Conservation (phyloP, 2,888 invertebrate genomes). For the Ormyrus pomaceus region DNA sequence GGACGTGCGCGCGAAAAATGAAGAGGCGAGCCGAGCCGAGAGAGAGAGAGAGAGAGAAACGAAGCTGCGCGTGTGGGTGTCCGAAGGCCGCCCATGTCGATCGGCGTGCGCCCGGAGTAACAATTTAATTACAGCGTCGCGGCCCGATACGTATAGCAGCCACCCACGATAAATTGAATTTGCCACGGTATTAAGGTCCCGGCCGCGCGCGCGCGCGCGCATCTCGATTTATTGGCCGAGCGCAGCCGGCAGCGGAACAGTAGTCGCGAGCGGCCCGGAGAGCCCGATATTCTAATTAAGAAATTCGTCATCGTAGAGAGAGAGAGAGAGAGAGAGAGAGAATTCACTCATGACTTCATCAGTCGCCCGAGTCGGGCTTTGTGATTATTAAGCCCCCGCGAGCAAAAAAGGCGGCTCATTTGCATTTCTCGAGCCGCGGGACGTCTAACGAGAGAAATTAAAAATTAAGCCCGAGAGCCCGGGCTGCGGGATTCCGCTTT, state of each 20-base stretch:
- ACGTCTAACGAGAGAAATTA: slow-evolving; percentile 51
- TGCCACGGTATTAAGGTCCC: slow-evolving; percentile 74
- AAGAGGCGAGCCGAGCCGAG: slow-evolving; percentile 1
- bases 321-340: too few relatives aligned
- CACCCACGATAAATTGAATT: slow-evolving; percentile 76
- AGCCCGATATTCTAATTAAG: slow-evolving; percentile 62
- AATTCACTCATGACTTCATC: slow-evolving; percentile 58
- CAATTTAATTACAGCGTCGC: slow-evolving; percentile 75
- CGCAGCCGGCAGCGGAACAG: slow-evolving; percentile 71
- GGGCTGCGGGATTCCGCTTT: background rate
- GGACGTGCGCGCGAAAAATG: slow-evolving; percentile 34
- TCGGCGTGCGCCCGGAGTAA: slow-evolving; percentile 75
- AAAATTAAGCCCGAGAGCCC: slow-evolving; percentile 14
- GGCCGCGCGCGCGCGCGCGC: slow-evolving; percentile 51
- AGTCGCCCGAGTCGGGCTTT: background rate
- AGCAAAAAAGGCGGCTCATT: slow-evolving; percentile 51
- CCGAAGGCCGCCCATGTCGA: slow-evolving; percentile 74
- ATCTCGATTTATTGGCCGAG: slow-evolving; percentile 68
- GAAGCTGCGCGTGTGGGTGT: slow-evolving; percentile 66
- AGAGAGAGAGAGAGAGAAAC: background rate
- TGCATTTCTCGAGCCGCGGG: slow-evolving; percentile 39
- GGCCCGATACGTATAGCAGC: slow-evolving; percentile 72
- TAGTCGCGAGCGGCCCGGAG: slow-evolving; percentile 63
- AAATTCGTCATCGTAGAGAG: slow-evolving; percentile 63
- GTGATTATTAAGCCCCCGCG: slow-evolving; percentile 21